Evolutionary conservation across 2,888 invertebrate species (phyloP).

Genomic region (Brenthis ino): DNA sequence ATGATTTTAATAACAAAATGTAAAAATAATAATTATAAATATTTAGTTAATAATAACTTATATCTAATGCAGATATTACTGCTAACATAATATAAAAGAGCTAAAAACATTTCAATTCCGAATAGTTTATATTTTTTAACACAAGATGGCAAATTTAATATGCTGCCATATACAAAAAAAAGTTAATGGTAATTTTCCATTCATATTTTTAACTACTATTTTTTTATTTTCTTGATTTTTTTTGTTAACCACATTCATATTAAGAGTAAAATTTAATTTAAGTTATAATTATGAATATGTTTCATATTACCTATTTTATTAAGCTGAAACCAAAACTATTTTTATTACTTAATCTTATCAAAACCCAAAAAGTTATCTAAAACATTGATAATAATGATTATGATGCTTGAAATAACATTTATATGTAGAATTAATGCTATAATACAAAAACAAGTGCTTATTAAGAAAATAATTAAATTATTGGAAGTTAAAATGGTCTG

Average conservation of each 20-base stretch:
- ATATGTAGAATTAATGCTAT: not conserved
- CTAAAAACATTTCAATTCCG: conserved; percentile 20
- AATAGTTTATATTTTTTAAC: conserved; percentile 28
- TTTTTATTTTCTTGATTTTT: not conserved
- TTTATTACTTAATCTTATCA: conserved; percentile 5
- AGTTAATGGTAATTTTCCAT: conserved; percentile 13
- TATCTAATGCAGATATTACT: not conserved
- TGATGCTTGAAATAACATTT: not conserved
- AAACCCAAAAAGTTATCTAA: not conserved
- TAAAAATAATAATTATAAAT: not conserved
- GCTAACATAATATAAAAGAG: conserved; percentile 10
- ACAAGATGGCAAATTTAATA: conserved; percentile 38
- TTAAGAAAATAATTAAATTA: not conserved
- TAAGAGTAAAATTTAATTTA: not conserved
- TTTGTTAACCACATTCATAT: not conserved
- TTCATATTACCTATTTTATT: not conserved
- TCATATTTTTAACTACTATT: not conserved
- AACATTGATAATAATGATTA: conserved; percentile 17
- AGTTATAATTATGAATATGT: not conserved
- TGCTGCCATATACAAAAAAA: conserved; percentile 35
- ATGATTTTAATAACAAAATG: not conserved
- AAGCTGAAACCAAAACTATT: not conserved
- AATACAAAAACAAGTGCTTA: not conserved
- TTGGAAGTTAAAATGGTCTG: conserved; percentile 54
- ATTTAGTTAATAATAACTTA: not conserved